These are phyloP conservation scores for Diadema setosum DNA, from an alignment of 35 echinoderm and acorn worm species.

Conservation along the genomic window DNA sequence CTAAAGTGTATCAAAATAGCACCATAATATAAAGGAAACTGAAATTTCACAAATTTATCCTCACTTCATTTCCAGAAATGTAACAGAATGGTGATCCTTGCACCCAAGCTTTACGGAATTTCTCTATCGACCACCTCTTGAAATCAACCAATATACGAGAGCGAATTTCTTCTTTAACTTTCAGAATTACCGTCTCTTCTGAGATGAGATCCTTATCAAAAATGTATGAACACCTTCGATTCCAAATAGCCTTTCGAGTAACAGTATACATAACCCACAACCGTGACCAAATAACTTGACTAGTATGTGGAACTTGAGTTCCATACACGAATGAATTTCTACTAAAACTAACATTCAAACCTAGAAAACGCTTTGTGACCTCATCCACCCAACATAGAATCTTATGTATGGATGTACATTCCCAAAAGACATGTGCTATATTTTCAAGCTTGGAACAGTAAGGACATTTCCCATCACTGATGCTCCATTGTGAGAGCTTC, in stretches of 20 bases:
- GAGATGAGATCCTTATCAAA: background rate
- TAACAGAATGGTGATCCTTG: background rate
- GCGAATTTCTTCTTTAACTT: background rate
- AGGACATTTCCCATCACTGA: background rate
- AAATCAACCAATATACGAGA: background rate
- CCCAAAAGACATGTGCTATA: background rate
- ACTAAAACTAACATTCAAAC: background rate
- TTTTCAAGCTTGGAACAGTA: background rate
- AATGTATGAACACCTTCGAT: background rate
- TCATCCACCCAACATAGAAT: background rate
- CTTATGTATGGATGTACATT: background rate
- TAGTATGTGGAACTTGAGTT: background rate
- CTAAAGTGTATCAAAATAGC: too few relatives aligned
- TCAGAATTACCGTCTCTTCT: background rate
- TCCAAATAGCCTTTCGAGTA: background rate
- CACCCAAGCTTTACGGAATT: background rate
- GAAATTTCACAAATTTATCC: background rate
- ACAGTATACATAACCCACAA: background rate
- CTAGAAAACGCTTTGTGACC: background rate
- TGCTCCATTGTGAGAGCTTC: background rate
- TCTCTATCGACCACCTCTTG: background rate
- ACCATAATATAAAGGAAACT: background rate
- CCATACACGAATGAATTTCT: background rate
- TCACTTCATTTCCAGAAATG: background rate
- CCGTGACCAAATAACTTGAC: background rate